Percentiles rank a stretch among this genome's conserved stretches.
These are phyloP conservation scores for Grammomys dolichurus DNA, from an alignment of 2,113 vertebrate species.

Conservation along the genomic window DNA sequence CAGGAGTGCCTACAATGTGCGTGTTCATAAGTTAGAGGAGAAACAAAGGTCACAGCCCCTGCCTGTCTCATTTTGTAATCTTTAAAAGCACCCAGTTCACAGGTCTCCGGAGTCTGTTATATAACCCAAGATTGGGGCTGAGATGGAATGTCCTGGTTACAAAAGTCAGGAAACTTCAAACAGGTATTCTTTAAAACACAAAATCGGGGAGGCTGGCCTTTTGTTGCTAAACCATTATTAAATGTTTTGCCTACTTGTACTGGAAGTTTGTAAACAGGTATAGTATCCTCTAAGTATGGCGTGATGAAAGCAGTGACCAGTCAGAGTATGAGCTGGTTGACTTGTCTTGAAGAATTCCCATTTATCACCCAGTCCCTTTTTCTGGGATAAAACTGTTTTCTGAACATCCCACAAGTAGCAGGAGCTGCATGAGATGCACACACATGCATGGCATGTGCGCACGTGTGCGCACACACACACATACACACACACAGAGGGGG, in stretches of 20 bases:
- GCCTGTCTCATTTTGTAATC: neutral
- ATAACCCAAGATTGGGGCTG: neutral
- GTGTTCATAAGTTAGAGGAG: conserved; percentile 8
- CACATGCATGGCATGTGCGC: neutral
- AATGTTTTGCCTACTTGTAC: neutral
- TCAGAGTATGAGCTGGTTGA: neutral
- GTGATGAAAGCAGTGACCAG: neutral
- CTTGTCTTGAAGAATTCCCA: conserved; percentile 18
- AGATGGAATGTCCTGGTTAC: neutral
- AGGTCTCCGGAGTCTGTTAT: neutral
- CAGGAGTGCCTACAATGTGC: conserved; percentile 49
- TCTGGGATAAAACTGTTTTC: neutral
- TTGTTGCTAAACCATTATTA: conserved; percentile 30
- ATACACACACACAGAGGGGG: neutral
- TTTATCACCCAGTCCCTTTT: neutral
- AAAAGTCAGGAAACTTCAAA: neutral
- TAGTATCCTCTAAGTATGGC: conserved; percentile 9
- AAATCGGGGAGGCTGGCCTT: conserved; percentile 1
- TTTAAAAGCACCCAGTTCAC: neutral
- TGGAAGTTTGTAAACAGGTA: conserved; percentile 25
- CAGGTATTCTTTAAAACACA: conserved; percentile 30
- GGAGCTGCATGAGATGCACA: neutral
- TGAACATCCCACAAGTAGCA: neutral
- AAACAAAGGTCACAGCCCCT: neutral
- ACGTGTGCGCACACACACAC: neutral